Evolutionary conservation across 1,140 invertebrate genomes (phyloP), one percentile per base, ranked within the genome.

Genomic region (Pemphigus obesinymphae): DNA sequence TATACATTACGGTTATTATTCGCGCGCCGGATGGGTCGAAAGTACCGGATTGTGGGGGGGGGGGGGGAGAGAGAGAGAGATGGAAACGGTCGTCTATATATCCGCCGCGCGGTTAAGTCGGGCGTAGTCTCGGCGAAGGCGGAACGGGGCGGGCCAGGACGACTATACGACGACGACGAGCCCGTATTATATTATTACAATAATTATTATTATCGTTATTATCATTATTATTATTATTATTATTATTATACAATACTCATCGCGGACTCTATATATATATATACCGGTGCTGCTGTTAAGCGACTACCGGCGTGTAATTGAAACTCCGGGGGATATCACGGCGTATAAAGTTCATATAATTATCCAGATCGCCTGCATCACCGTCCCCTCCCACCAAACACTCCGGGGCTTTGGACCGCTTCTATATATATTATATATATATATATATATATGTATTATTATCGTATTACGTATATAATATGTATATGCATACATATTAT

Each of bases 341-440:
- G 75, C 17, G 31, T 78, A n/a, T n/a, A 78, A 78, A 78, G 75
- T 58, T 78, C n/a, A n/a, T 78, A 78, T 78, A 78, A 78, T 78
- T 61, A 58, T 34, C 34, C 31, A 20, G n/a, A 58, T 75, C 72
- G 40, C 15, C 40, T 13, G 31, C 31, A 17, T 66, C n/a, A n/a
- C n/a, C 5, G 26, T n/a, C 37, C n/a, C 13, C 23, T n/a, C 66
- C 20, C 17, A 31, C n/a, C n/a, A n/a, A n/a, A n/a, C 34, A n/a
- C 20, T 15, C 10, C 40, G 68, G 40, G 23, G 68, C 34, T 37
- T 68, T 23, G 29, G 34, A 7, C 3, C 3, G 7, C 13, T 17
- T 17, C 23, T 45, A 26, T 23, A 55, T 55, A 23, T 53, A 48
- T 48, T 15, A 48, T 48, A 53, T 53, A 55, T 23, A 23, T 23